Evolutionary conservation across 2,113 vertebrate genomes (phyloP).

Genomic region (Myotis brandtii): DNA sequence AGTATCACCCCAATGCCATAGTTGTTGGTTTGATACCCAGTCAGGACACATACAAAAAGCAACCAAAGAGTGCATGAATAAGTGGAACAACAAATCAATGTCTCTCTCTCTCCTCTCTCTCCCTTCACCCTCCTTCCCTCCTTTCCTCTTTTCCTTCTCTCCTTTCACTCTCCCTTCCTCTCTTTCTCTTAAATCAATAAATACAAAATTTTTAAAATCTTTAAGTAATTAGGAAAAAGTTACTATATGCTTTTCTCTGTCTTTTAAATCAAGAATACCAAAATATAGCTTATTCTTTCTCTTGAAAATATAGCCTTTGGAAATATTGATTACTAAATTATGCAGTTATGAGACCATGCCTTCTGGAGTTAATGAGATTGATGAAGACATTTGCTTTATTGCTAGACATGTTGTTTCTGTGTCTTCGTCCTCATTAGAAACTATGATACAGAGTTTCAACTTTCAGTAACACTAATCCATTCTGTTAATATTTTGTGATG

Average conservation of each 20-base stretch:
- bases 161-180: no score
- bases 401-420: neutral
- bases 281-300: neutral
- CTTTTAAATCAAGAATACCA: neutral
- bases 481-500: neutral
- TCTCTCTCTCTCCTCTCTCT: no score
- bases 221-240: no score
- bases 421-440: neutral
- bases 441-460: neutral
- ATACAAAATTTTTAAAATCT: no score
- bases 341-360: neutral
- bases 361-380: neutral
- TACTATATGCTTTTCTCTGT: neutral
- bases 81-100: no score
- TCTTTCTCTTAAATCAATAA: no score
- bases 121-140: no score
- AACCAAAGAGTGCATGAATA: no score
- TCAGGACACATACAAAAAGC: no score
- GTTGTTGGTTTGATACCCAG: no score
- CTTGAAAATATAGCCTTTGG: neutral
- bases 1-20: no score
- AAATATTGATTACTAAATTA: conserved; percentile 38
- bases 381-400: conserved; percentile 18
- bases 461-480: neutral
- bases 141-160: no score